Percentiles rank a stretch among this genome's conserved stretches.
phyloP scores from a whole-genome alignment of 1,140 invertebrate species.

The Calephelis virginiensis region DNA sequence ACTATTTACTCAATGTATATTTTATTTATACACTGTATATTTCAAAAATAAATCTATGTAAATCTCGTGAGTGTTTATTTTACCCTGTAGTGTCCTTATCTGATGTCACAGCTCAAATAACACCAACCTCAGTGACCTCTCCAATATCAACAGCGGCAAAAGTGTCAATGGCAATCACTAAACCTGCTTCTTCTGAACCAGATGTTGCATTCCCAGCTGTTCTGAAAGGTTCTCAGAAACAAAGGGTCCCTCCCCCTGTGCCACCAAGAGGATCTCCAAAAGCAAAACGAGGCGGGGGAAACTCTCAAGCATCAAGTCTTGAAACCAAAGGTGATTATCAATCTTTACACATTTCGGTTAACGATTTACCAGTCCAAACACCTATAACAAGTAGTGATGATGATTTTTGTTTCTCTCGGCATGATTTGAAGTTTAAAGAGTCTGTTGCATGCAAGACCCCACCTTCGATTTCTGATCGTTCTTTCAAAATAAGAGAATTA shows the following conservation, averaged over 20 bases:
- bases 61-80: conserved; percentile 54
- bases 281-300: conserved; percentile 76
- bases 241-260: conserved; percentile 88
- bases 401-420: conserved; percentile 66
- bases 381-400: conserved; percentile 67
- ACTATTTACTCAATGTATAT: conserved; percentile 35
- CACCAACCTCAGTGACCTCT: conserved; percentile 78
- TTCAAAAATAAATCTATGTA: conserved; percentile 59
- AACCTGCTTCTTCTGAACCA: conserved; percentile 51
- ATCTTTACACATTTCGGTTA: conserved; percentile 55
- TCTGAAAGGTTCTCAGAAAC: conserved; percentile 84
- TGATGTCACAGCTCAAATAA: conserved; percentile 77
- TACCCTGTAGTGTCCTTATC: conserved; percentile 63
- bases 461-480: conserved; percentile 58
- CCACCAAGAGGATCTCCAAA: conserved; percentile 88
- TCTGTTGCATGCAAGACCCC: conserved; percentile 60
- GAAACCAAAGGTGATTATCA: conserved; percentile 76
- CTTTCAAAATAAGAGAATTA: conserved; percentile 52
- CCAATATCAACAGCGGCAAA: conserved; percentile 75
- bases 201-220: conserved; percentile 84
- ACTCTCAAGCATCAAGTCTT: conserved; percentile 53
- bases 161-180: conserved; percentile 60
- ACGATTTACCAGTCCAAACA: conserved; percentile 56
- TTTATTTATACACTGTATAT: conserved; percentile 51
- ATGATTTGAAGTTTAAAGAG: conserved; percentile 65